Evolutionary conservation across 2,113 vertebrate genomes (phyloP).

Genomic region (Falco punctatus): DNA sequence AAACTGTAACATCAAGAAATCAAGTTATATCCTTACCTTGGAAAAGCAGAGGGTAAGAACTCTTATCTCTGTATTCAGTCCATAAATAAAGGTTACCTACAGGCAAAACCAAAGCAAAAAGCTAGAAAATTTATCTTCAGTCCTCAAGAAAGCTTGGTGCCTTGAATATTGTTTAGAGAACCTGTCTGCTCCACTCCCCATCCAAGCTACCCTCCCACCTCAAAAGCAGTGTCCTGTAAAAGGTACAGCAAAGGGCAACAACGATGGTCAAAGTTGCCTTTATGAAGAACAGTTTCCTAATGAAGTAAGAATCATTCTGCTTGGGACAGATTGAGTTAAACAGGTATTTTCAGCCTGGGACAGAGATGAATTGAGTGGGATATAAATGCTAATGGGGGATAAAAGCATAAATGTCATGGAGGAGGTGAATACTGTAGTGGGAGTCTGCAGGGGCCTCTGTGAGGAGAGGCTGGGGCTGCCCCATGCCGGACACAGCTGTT

Average conservation of each 20-base stretch:
- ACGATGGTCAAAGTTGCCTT: not conserved
- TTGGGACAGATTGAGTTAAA: not conserved
- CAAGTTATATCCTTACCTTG: not conserved
- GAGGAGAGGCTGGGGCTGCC: not conserved
- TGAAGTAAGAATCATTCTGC: not conserved
- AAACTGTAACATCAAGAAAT: not conserved
- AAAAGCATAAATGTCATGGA: fast-evolving
- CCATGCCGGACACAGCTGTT: fast-evolving
- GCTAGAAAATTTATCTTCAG: not conserved
- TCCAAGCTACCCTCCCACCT: not conserved
- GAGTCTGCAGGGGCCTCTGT: not conserved
- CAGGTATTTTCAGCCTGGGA: not conserved
- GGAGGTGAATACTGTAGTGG: fast-evolving
- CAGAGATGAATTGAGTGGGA: not conserved
- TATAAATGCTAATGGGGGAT: not conserved
- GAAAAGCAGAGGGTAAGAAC: not conserved
- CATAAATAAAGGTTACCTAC: not conserved
- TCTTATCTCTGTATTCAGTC: not conserved
- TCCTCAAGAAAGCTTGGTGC: not conserved
- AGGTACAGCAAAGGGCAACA: not conserved
- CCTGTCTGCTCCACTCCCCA: not conserved
- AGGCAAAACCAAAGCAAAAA: not conserved
- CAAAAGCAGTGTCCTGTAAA: not conserved
- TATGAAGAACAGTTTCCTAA: not conserved
- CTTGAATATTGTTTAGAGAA: not conserved